A percentile compares a stretch with the other conserved stretches of the same genome.
Conservation (phyloP, 2,888 invertebrate genomes). For the Ophraella communa region DNA sequence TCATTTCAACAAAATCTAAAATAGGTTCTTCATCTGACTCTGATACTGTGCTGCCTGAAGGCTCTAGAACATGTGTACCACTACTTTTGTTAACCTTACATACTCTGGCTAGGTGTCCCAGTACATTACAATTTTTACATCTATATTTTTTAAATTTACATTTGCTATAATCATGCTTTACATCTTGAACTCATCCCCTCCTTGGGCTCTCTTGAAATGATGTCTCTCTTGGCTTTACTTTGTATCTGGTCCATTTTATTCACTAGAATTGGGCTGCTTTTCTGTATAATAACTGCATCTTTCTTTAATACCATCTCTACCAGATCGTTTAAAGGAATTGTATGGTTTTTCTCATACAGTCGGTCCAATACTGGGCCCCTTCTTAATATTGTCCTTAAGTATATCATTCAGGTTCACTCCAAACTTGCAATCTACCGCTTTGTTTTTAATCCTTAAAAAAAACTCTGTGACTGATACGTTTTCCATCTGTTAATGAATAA, state of each 20-base stretch:
- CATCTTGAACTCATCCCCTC: no score
- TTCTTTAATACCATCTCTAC: constrained; percentile 20
- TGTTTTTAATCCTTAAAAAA: no score
- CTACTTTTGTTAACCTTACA: constrained; percentile 9
- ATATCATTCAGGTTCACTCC: no score
- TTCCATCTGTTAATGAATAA: no score
- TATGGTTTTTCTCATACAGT: constrained; percentile 33
- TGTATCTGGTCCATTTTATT: no score
- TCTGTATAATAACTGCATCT: constrained; percentile 22
- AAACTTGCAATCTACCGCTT: no score
- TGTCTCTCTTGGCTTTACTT: no score
- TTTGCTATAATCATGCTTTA: constrained; percentile 16
- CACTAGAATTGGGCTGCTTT: no score
- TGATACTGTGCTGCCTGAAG: neutral
- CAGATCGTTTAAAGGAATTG: constrained; percentile 8
- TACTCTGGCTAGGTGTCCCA: constrained; percentile 29
- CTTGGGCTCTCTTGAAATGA: no score
- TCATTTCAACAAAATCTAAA: constrained; percentile 16
- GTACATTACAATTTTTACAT: constrained; percentile 22
- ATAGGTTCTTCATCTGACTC: no score
- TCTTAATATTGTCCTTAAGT: no score
- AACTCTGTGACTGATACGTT: no score
- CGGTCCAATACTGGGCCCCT: constrained; percentile 28
- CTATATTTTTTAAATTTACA: constrained; percentile 22
- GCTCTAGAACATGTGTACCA: constrained; percentile 15